Evolutionary conservation across 2,888 invertebrate species (phyloP).

Genomic region (Ditula angustiorana): DNA sequence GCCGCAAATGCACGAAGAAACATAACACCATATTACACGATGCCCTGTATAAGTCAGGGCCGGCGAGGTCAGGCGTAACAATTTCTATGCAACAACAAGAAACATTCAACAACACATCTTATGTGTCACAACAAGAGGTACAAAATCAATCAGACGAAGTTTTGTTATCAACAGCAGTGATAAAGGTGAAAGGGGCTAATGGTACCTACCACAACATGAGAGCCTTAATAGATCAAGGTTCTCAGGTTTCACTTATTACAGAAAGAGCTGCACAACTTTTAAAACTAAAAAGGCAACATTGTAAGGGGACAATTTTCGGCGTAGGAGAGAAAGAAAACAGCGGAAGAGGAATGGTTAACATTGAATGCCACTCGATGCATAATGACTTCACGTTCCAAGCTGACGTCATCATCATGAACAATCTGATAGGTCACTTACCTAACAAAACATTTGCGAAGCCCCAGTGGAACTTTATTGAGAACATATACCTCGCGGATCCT

Average conservation of each 20-base stretch:
- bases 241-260: slow-evolving; percentile 31
- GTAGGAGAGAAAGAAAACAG: slow-evolving; percentile 28
- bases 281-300: slow-evolving; percentile 23
- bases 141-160: background rate
- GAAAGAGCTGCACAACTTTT: slow-evolving; percentile 41
- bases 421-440: slow-evolving; percentile 16
- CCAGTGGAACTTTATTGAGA: slow-evolving; percentile 39
- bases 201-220: slow-evolving; percentile 32
- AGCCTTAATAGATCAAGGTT: slow-evolving; percentile 43
- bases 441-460: slow-evolving; percentile 29
- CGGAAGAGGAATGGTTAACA: background rate
- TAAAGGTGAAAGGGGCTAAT: slow-evolving; percentile 37
- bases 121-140: background rate
- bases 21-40: too few relatives aligned
- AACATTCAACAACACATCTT: background rate
- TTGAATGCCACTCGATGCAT: background rate
- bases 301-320: slow-evolving; percentile 40
- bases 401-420: slow-evolving; percentile 21
- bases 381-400: background rate
- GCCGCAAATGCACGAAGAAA: too few relatives aligned
- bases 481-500: slow-evolving; percentile 43
- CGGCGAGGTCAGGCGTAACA: too few relatives aligned
- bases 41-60: too few relatives aligned
- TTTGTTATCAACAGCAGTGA: slow-evolving; percentile 23
- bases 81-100: too few relatives aligned